phyloP scores from a whole-genome alignment of 2,888 invertebrate genomes.

The Ashinkailepas kermadecensis region DNA sequence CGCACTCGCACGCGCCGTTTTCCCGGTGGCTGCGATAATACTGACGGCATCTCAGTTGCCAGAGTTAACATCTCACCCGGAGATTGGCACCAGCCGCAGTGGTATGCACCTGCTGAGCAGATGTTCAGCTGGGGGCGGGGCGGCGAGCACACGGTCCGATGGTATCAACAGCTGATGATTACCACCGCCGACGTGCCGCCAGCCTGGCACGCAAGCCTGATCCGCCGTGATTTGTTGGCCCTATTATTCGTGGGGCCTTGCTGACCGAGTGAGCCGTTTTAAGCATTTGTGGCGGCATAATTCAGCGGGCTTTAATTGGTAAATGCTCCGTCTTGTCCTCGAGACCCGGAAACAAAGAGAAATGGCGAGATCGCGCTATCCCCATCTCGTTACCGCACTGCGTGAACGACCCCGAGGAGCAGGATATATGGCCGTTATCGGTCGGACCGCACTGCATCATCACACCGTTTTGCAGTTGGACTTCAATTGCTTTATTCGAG shows the following conservation, averaged over 20 bases:
- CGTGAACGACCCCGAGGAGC: neutral
- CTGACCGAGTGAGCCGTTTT: neutral
- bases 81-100: too few relatives aligned
- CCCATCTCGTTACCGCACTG: neutral
- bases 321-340: neutral
- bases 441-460: neutral
- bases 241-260: neutral
- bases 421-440: neutral
- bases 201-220: neutral
- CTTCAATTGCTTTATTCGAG: too few relatives aligned
- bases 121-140: neutral
- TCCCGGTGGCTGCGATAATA: too few relatives aligned
- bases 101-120: too few relatives aligned
- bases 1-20: too few relatives aligned
- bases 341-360: neutral
- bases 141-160: neutral
- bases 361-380: neutral
- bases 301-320: constrained; percentile 5
- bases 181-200: neutral
- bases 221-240: neutral
- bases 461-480: neutral
- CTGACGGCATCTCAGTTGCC: too few relatives aligned
- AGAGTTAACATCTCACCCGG: too few relatives aligned
- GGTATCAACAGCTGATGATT: neutral
- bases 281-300: neutral